phyloP scores from a whole-genome alignment of 2,797 vertebrate species.

The Leptoclinus maculatus region DNA sequence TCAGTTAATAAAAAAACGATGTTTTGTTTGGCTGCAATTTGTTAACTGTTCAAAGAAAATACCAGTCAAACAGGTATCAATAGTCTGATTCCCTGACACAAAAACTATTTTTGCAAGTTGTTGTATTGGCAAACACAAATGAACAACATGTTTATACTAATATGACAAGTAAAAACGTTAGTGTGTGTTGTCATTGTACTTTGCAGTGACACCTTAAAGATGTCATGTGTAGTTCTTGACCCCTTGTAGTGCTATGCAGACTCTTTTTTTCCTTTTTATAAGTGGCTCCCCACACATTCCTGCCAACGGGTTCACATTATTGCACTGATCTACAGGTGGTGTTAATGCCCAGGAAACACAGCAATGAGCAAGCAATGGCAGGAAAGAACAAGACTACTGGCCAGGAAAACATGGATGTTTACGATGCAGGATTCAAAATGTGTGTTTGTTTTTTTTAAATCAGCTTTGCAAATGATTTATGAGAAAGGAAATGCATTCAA shows the following conservation, averaged over 20 bases:
- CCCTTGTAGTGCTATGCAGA: too few species aligned
- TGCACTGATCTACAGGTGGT: background rate
- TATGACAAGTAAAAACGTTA: background rate
- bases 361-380: background rate
- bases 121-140: background rate
- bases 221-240: background rate
- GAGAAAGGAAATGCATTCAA: background rate
- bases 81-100: background rate
- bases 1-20: conserved; percentile 35
- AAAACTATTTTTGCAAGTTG: background rate
- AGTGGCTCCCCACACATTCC: background rate
- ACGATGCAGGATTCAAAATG: background rate
- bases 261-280: background rate
- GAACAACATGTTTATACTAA: background rate
- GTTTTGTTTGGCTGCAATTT: conserved; percentile 20
- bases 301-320: background rate
- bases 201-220: background rate
- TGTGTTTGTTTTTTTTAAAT: too few species aligned
- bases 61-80: background rate
- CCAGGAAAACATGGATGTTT: background rate
- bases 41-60: background rate
- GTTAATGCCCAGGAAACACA: background rate
- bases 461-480: background rate
- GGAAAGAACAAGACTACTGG: background rate
- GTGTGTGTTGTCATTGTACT: background rate